phyloP scores from a whole-genome alignment of 1,140 invertebrate species.

The Hestina assimilis region DNA sequence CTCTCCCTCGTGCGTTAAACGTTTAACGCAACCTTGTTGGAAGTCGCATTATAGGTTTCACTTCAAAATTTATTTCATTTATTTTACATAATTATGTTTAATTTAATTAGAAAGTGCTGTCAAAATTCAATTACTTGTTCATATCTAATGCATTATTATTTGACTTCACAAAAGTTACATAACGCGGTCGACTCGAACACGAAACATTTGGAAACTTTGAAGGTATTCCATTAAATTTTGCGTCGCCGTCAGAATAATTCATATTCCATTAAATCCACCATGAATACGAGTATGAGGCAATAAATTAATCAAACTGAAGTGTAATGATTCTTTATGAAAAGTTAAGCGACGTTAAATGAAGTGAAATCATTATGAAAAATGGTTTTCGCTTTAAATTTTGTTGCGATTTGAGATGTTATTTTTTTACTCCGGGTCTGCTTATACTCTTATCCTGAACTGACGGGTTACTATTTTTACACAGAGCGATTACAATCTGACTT shows the following conservation, averaged over 20 bases:
- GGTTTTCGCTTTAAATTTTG: too few relatives aligned
- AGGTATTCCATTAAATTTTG: slow-evolving; percentile 21
- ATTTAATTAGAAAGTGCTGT: not conserved
- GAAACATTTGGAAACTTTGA: slow-evolving; percentile 15
- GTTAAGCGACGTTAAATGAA: not conserved
- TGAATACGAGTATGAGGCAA: slow-evolving; percentile 18
- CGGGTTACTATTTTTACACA: too few relatives aligned
- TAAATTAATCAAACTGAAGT: slow-evolving; percentile 24
- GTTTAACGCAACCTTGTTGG: too few relatives aligned
- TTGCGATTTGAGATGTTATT: too few relatives aligned
- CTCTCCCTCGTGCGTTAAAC: too few relatives aligned
- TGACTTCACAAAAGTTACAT: slow-evolving; percentile 15
- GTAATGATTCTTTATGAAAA: not conserved
- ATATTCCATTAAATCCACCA: slow-evolving; percentile 22
- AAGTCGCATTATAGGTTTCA: too few relatives aligned
- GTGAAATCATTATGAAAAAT: too few relatives aligned
- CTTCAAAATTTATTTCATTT: too few relatives aligned
- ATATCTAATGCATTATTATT: slow-evolving; percentile 20
- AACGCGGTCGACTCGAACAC: slow-evolving; percentile 4
- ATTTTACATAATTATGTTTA: too few relatives aligned
- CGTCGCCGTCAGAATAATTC: slow-evolving; percentile 18
- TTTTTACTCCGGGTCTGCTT: too few relatives aligned
- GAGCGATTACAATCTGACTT: too few relatives aligned
- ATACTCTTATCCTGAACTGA: too few relatives aligned
- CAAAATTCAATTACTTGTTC: slow-evolving; percentile 12